Percentiles rank a stretch among this genome's conserved stretches.
Evolutionary conservation across 53 echinoderm and acorn worm species (phyloP).

Genomic region (Astropecten irregularis): DNA sequence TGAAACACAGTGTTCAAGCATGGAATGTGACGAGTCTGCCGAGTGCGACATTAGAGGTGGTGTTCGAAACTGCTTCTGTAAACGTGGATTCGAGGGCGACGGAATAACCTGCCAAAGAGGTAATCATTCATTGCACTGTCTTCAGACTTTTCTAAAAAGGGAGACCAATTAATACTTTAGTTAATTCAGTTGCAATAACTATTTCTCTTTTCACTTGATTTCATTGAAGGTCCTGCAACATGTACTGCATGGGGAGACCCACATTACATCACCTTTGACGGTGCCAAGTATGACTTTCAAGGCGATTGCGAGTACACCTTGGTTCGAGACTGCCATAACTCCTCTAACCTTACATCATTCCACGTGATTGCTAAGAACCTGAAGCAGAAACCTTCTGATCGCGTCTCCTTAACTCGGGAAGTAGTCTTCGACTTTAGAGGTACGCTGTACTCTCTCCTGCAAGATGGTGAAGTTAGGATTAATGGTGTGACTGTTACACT

Average conservation of each 20-base stretch:
- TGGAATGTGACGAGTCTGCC: constrained; percentile 58
- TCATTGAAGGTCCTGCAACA: constrained; percentile 66
- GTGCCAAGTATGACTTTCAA: constrained; percentile 58
- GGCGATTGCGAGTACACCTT: constrained; percentile 69
- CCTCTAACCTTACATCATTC: constrained; percentile 21
- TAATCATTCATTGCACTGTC: too few species aligned
- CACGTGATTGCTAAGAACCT: constrained; percentile 62
- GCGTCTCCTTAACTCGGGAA: constrained; percentile 63
- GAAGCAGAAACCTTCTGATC: constrained; percentile 47
- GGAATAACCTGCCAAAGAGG: constrained; percentile 72
- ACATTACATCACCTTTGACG: constrained; percentile 76
- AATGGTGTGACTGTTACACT: constrained; percentile 62
- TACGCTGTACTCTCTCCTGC: constrained; percentile 28
- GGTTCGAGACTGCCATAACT: constrained; percentile 39
- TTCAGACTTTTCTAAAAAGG: too few species aligned
- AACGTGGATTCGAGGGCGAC: constrained; percentile 74
- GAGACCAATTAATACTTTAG: too few species aligned
- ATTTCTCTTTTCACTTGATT: too few species aligned
- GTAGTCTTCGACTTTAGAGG: constrained; percentile 47
- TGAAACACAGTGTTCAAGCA: constrained; percentile 2
- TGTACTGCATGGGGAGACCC: constrained; percentile 86
- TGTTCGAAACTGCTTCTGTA: constrained; percentile 76
- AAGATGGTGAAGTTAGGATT: constrained; percentile 46
- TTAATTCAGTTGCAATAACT: too few species aligned
- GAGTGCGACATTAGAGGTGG: constrained; percentile 64